phyloP scores from a whole-genome alignment of 92 coral and sea anemone species.

The Plumapathes pennacea region DNA sequence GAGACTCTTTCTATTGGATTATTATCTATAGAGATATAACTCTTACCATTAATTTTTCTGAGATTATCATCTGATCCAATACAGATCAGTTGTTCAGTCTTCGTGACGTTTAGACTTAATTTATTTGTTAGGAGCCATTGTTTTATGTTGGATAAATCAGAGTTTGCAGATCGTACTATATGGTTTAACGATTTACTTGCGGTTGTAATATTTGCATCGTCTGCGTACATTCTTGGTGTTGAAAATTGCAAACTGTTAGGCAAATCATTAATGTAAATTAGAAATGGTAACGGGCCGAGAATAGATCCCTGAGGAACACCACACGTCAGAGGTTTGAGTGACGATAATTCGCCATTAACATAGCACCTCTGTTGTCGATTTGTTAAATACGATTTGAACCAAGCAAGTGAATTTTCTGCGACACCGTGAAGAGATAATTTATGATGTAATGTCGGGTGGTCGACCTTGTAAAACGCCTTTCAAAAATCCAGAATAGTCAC shows the following conservation, averaged over 20 bases:
- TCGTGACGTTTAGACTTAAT: no score
- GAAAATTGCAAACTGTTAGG: constrained; percentile 7
- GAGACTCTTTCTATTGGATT: no score
- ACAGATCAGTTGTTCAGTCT: no score
- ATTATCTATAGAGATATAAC: no score
- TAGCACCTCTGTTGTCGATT: constrained; percentile 21
- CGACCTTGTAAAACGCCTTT: constrained; percentile 31
- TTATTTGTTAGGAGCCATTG: no score
- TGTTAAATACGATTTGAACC: constrained; percentile 27
- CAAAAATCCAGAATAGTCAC: constrained; percentile 23
- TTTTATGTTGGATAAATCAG: no score
- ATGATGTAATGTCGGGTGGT: constrained; percentile 13
- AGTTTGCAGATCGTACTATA: no score
- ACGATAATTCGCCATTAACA: constrained; percentile 8
- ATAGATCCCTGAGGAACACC: constrained; percentile 26
- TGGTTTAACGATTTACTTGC: no score
- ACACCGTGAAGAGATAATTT: no score
- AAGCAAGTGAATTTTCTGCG: no score
- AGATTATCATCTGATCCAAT: no score
- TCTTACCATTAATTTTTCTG: no score
- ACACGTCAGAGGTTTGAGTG: not conserved
- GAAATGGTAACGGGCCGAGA: constrained; percentile 20
- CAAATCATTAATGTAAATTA: constrained; percentile 19
- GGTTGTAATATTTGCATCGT: constrained; percentile 7
- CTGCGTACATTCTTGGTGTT: constrained; percentile 16